Evolutionary conservation across 2,113 vertebrate species (phyloP), one percentile per base, ranked within the genome.

Genomic region (Cacatua alba): DNA sequence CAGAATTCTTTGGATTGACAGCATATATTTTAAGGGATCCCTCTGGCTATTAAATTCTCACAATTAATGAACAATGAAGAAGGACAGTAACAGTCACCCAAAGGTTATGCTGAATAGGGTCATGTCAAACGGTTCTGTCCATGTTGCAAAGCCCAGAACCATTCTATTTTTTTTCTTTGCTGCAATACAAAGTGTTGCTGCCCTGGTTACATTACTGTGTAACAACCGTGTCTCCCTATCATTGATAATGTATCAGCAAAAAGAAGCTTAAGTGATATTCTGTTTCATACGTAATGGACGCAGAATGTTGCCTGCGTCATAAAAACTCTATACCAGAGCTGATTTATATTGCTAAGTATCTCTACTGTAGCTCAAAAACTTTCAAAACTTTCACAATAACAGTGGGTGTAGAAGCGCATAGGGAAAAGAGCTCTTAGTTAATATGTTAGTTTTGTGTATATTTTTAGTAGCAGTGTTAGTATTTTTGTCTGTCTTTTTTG

Each of bases 391-490:
- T 52, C 4, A 1, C 35, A 24, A n/a, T 16, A 69, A 39, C 2
- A 52, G 18, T 2, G 0, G 0, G 1, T 53, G 5, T 63, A 78
- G 48, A 20, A 55, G 3, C 23, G 6, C 17, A 4, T 26, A 33
- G 20, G 11, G 39, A 59, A 95, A 86, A 86, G 37, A 80, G 2
- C 19, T 65, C 17, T 65, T 77, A 62, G n/a, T n/a, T 43, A 59
- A 19, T 41, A 80, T 67, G 11, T 48, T 77, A 4, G 6, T 6
- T 77, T 46, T 80, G 5, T 39, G 10, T 63, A 6, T 78, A 52
- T 49, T 75, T 31, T 94, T 64, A 15, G 75, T 51, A 35, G 2
- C 43, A 43, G 6, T 25, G 43, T 28, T 86, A 43, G 8, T 63
- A 88, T 11, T 59, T 79, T 44, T 28, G 2, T 29, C 39, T 76